phyloP scores from a whole-genome alignment of 2,888 invertebrate species.

The Athalia rosae region DNA sequence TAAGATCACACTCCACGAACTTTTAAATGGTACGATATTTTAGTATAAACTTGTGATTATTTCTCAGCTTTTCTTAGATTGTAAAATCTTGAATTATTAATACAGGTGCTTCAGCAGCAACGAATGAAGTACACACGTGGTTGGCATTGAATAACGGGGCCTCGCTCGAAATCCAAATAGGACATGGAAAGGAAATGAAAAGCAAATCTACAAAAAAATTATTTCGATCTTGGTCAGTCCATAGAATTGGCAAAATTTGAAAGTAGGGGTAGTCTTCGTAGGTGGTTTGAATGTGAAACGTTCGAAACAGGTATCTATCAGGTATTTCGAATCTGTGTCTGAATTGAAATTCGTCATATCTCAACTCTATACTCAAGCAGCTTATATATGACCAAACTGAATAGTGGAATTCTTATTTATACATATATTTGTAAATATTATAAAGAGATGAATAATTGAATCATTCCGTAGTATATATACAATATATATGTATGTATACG shows the following conservation, averaged over 20 bases:
- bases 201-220: slow-evolving; percentile 68
- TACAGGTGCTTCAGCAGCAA: slow-evolving; percentile 64
- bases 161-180: slow-evolving; percentile 70
- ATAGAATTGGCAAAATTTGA: slow-evolving; percentile 72
- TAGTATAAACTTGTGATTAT: background rate
- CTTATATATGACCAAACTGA: background rate
- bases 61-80: background rate
- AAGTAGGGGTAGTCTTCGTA: slow-evolving; percentile 36
- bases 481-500: background rate
- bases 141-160: slow-evolving; percentile 71
- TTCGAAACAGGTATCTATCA: slow-evolving; percentile 38
- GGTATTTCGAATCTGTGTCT: slow-evolving; percentile 2
- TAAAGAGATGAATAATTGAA: slow-evolving; percentile 22
- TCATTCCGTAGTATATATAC: slow-evolving; percentile 34
- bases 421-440: slow-evolving; percentile 15
- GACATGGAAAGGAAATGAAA: slow-evolving; percentile 70
- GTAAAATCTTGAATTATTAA: background rate
- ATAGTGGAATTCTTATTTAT: slow-evolving; percentile 29
- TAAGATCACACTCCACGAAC: slow-evolving; percentile 71
- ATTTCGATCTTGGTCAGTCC: slow-evolving; percentile 73
- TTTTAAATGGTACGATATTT: slow-evolving; percentile 70
- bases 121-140: slow-evolving; percentile 71
- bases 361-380: slow-evolving; percentile 5
- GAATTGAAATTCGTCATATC: slow-evolving; percentile 14
- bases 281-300: slow-evolving; percentile 5